A percentile compares a stretch with the other conserved stretches of the same genome.
These are phyloP conservation scores for Buathra laborator DNA, from an alignment of 2,888 invertebrate genomes.

Conservation along the genomic window DNA sequence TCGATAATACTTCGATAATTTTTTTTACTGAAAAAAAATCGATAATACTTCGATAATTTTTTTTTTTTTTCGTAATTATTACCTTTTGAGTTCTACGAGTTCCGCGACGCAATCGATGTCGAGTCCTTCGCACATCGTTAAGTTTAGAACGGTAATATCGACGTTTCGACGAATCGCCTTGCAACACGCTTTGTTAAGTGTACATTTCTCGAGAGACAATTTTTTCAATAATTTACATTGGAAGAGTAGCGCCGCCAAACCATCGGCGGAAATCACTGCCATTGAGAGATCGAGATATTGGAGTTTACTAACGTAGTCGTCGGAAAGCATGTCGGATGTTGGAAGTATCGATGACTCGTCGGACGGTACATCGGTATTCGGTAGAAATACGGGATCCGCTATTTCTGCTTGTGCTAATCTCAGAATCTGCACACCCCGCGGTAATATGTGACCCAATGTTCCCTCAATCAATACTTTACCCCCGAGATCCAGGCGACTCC, in stretches of 20 bases:
- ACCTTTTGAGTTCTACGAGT: conserved; percentile 86
- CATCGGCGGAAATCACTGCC: conserved; percentile 88
- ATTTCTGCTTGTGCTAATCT: conserved; percentile 94
- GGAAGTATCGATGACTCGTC: conserved; percentile 45
- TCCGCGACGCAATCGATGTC: conserved; percentile 88
- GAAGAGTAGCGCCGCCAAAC: conserved; percentile 88
- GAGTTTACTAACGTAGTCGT: conserved; percentile 87
- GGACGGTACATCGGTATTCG: conserved; percentile 72
- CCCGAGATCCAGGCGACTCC: conserved; percentile 94
- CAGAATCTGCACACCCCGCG: conserved; percentile 91
- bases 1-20: neutral
- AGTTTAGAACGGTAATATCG: conserved; percentile 92
- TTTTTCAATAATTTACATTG: conserved; percentile 91
- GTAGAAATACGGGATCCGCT: conserved; percentile 86
- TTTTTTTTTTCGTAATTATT: conserved; percentile 83
- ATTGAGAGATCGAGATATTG: conserved; percentile 95
- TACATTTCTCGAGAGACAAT: conserved; percentile 93
- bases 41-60: neutral
- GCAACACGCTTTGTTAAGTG: conserved; percentile 89
- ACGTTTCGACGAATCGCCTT: conserved; percentile 89
- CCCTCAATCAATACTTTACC: conserved; percentile 89
- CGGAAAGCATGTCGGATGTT: conserved; percentile 76
- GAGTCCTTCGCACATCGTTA: conserved; percentile 93
- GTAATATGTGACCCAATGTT: conserved; percentile 91
- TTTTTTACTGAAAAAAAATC: neutral